Conservation (phyloP, 2,113 vertebrate species). For the Notothenia coriiceps region DNA sequence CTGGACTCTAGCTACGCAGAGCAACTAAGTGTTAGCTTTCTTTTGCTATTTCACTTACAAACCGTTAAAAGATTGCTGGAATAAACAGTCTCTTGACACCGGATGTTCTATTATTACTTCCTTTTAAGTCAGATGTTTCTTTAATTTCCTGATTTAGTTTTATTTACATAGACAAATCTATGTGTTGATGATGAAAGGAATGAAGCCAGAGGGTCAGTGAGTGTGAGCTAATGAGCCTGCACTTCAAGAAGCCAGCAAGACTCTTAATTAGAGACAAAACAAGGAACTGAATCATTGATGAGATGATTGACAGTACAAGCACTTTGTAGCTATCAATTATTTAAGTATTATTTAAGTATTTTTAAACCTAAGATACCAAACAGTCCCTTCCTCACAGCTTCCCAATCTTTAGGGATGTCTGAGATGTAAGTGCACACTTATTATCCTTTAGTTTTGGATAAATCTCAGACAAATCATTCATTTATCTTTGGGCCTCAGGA, state of each 20-base stretch:
- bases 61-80: no score
- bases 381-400: neutral
- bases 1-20: neutral
- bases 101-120: neutral
- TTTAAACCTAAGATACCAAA: neutral
- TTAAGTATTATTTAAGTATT: neutral
- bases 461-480: neutral
- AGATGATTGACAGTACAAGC: neutral
- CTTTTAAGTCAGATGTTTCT: neutral
- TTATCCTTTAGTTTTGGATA: neutral
- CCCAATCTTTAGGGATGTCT: neutral
- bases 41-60: no score
- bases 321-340: neutral
- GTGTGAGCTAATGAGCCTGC: slow-evolving; percentile 1
- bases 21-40: neutral
- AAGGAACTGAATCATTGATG: slow-evolving; percentile 1
- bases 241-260: slow-evolving; percentile 1
- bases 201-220: neutral
- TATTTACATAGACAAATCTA: slow-evolving; percentile 30
- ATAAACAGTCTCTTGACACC: no score
- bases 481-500: neutral
- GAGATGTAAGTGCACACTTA: neutral
- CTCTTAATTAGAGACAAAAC: neutral
- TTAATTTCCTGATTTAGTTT: neutral
- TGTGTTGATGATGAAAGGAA: neutral